Percentiles rank a stretch among this genome's conserved stretches.
Evolutionary conservation across 2,113 vertebrate genomes (phyloP).

Genomic region (Ageneiosus marmoratus): DNA sequence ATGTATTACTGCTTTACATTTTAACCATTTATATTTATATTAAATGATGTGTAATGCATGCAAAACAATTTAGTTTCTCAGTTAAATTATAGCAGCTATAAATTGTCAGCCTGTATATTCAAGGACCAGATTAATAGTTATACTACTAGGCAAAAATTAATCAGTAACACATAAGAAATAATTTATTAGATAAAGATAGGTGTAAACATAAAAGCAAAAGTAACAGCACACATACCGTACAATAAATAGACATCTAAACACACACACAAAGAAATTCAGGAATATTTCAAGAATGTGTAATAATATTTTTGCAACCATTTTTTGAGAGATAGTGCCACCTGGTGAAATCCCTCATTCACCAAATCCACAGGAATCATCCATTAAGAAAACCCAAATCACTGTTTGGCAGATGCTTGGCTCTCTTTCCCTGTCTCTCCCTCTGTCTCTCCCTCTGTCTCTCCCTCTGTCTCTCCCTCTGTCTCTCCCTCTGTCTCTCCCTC

Average conservation of each 20-base stretch:
- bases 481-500: no score
- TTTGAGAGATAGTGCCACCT: constrained; percentile 45
- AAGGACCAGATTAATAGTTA: neutral
- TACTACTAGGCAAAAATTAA: neutral
- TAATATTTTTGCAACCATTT: constrained; percentile 8
- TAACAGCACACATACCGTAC: neutral
- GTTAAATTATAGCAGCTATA: neutral
- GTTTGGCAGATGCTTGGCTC: neutral
- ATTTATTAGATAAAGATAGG: constrained; percentile 37
- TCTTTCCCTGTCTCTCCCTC: neutral
- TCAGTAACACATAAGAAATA: neutral
- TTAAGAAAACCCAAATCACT: neutral
- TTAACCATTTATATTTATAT: neutral
- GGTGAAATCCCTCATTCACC: constrained; percentile 31
- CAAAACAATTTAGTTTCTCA: neutral
- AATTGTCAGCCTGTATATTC: neutral
- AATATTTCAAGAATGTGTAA: neutral
- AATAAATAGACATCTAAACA: constrained; percentile 24
- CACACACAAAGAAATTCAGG: neutral
- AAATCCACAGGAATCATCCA: neutral
- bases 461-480: no score
- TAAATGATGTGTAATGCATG: neutral
- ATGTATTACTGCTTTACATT: neutral
- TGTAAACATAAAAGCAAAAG: neutral
- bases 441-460: no score